Conservation (phyloP, 2,888 invertebrate genomes). For the Cantharis flavilabris region DNA sequence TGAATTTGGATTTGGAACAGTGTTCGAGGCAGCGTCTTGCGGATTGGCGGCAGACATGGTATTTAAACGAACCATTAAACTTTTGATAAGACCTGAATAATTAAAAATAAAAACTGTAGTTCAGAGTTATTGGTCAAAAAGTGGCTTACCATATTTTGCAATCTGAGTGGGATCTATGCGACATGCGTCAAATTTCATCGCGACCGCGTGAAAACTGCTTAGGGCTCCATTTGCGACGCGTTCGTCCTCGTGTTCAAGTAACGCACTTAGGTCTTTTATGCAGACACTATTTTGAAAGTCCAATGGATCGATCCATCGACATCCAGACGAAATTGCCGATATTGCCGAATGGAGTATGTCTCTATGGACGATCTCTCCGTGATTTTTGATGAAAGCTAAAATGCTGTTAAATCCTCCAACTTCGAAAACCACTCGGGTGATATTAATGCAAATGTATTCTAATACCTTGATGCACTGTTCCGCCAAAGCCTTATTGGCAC, state of each 20-base stretch:
- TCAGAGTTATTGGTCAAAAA: neutral
- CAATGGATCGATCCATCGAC: constrained; percentile 97
- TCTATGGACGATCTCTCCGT: constrained; percentile 84
- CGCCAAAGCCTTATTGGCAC: constrained; percentile 92
- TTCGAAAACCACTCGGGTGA: constrained; percentile 97
- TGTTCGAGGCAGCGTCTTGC: constrained; percentile 51
- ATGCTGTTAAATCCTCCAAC: constrained; percentile 95
- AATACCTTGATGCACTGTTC: constrained; percentile 98
- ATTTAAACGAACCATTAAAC: constrained; percentile 79
- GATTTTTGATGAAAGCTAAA: constrained; percentile 91
- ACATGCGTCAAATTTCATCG: constrained; percentile 93
- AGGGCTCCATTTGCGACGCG: constrained; percentile 96
- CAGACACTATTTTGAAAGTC: constrained; percentile 83
- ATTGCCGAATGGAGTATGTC: constrained; percentile 98
- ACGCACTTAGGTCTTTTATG: constrained; percentile 86
- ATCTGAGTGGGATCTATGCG: constrained; percentile 96
- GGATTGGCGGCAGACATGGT: constrained; percentile 59
- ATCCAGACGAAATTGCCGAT: constrained; percentile 95
- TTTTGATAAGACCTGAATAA: constrained; percentile 75
- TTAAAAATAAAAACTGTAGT: neutral
- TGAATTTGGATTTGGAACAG: constrained; percentile 62
- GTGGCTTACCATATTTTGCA: constrained; percentile 76
- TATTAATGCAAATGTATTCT: constrained; percentile 95
- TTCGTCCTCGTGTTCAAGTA: constrained; percentile 88
- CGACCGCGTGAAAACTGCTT: constrained; percentile 96